Base-by-base conservation (phyloP, 2,113 vertebrate genomes). In the Chunga burmeisteri region DNA sequence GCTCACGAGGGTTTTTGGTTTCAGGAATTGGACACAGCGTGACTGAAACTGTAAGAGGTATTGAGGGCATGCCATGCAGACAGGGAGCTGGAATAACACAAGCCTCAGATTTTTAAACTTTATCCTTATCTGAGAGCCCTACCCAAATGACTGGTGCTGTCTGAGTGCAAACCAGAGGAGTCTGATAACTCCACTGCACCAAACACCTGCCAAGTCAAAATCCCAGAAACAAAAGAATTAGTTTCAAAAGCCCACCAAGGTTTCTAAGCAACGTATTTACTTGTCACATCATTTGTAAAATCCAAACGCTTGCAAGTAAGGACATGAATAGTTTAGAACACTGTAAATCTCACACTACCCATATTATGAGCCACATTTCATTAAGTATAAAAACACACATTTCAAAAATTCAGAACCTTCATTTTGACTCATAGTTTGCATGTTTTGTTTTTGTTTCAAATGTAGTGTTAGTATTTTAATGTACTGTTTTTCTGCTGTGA, bases 281-380 rank as follows among this genome's bases (percentile, higher is more conserved):
- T 95, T 96, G 93, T 96, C 96, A 96, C 94, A 92, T 96, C 67
- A 27, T 96, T 96, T 96, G 90, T 92, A 93, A 96, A 96, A 96
- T 93, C 82, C 79, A 86, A 95, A 96, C 1, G 5, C 65, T 96
- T 95, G 86, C 21, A 62, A 90, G 88, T 83, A 74, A 88, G 80
- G 86, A 81, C 96, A 86, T 93, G 93, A 96, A 96, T 94, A 92
- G 96, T 90, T 96, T 88, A 93, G 82, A 93, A 83, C 79, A 50
- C 22, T 92, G 86, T 95, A 97, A 96, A 94, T 93, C 90, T 95
- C 58, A 90, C 85, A 55, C 86, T 90, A 77, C 72, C 67, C 55
- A 2, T 96, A 88, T 90, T 88, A 73, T 59, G 72, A 96, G 68
- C 82, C 74, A 80, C 79, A 78, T 97, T 97, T 94, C 90, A 92